Evolutionary conservation across 2,888 invertebrate genomes (phyloP), one percentile per base, ranked within the genome.

Genomic region (Sphaerophoria rueppellii): DNA sequence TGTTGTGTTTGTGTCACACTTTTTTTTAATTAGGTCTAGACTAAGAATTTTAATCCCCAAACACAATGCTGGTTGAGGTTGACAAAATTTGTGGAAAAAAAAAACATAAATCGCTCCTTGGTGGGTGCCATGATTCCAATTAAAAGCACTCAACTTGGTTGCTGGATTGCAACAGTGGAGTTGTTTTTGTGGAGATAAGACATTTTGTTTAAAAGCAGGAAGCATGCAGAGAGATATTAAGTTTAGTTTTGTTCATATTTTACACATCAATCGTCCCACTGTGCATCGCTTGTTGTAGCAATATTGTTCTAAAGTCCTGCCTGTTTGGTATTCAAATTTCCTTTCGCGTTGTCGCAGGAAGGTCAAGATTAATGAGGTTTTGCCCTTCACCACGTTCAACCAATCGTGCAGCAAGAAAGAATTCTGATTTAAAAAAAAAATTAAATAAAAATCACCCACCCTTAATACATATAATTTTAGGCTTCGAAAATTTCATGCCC

Each of bases 41-140:
- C 57, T 58, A 16, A 58, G 2, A 35, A 16, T 58, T 58, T 58
- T 37, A 58, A 37, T 58, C 57, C 16, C 57, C 57, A 57, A 58
- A 58, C 57, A 58, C 16, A 16, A 37, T 37, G 57, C 57, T 58
- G 57, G 57, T 58, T 58, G 57, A 58, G 57, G 57, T 58, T 58
- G 57, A 58, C 35, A 58, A 35, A 58, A 58, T 58, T 58, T 58
- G 16, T 37, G 34, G 14, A n/a, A 58, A 6, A 58, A 9, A 58
- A 58, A 55, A 55, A 24, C 54, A 77, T 63, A 50, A 55, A 63
- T 14, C 61, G 52, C 35, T 60, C 16, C 16, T 58, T 34, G 35
- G 60, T 58, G 57, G 35, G 60, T 58, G 57, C 57, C 14, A 40
- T 40, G 54, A 37, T 48, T 77, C 48, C 40, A 77, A 71, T 77